A percentile compares a stretch with the other conserved stretches of the same genome.
These are phyloP conservation scores for Tinea trinotella DNA, from an alignment of 2,888 invertebrate genomes.

Conservation along the genomic window DNA sequence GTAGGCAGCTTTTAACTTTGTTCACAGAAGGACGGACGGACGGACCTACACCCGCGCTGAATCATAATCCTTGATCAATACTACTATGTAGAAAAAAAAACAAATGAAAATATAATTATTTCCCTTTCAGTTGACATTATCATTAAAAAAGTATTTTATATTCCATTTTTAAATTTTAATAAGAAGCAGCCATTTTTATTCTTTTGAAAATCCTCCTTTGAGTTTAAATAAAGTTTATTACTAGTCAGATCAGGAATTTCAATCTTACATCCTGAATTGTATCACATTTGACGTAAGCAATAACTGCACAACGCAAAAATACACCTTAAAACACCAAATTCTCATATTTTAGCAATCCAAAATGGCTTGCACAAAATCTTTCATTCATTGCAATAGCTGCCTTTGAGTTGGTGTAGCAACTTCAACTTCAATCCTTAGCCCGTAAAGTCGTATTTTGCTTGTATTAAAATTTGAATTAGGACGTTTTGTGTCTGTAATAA, in stretches of 20 bases:
- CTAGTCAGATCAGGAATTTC: conserved; percentile 70
- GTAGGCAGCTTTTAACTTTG: too few species aligned
- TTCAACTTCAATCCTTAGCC: not conserved
- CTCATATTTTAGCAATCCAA: not conserved
- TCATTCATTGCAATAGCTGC: not conserved
- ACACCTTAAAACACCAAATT: not conserved
- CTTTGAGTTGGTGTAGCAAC: not conserved
- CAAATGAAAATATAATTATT: too few species aligned
- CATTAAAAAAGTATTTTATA: not conserved
- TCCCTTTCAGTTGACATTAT: too few species aligned
- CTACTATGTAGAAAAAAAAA: too few species aligned
- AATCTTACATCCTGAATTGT: conserved; percentile 63
- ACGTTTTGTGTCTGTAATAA: not conserved
- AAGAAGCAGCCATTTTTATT: conserved; percentile 32
- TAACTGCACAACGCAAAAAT: not conserved
- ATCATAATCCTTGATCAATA: too few species aligned
- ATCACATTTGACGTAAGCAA: conserved; percentile 53
- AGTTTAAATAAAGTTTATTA: conserved; percentile 64
- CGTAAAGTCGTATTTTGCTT: not conserved
- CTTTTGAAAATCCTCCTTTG: conserved; percentile 57
- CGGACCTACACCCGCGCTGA: too few species aligned
- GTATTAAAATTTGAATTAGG: not conserved
- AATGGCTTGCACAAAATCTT: not conserved
- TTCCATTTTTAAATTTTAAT: not conserved
- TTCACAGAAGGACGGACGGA: too few species aligned